phyloP scores from a whole-genome alignment of 1,140 invertebrate species.

The Drosophila biarmipes region DNA sequence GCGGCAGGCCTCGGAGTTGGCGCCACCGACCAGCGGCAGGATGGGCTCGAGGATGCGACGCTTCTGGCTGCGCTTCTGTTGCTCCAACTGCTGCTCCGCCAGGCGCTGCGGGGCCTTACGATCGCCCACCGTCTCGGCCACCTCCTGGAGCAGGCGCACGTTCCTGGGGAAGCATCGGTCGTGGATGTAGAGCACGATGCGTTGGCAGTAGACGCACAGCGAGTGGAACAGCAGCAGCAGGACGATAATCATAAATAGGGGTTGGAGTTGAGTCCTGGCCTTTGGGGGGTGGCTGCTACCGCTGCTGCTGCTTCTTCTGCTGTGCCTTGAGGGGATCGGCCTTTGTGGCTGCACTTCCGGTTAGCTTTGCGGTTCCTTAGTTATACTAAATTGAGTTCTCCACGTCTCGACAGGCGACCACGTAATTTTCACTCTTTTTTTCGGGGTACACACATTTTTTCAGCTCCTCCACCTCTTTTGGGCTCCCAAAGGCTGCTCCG shows the following conservation, averaged over 20 bases:
- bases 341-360: conserved; percentile 22
- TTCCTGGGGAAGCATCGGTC: conserved; percentile 83
- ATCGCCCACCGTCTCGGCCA: conserved; percentile 78
- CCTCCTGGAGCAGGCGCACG: conserved; percentile 75
- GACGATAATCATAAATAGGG: conserved; percentile 82
- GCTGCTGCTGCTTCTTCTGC: conserved; percentile 1
- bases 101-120: conserved; percentile 71
- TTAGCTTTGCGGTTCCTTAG: not conserved
- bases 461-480: conserved; percentile 35
- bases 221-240: conserved; percentile 83
- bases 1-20: conserved; percentile 70
- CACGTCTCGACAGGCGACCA: not conserved
- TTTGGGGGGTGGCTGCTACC: not conserved
- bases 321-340: conserved; percentile 1
- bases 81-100: conserved; percentile 64
- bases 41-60: conserved; percentile 64
- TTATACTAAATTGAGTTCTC: not conserved
- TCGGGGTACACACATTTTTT: conserved; percentile 44
- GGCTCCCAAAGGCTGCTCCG: conserved; percentile 36
- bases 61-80: conserved; percentile 62
- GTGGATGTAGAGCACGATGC: conserved; percentile 78
- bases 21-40: conserved; percentile 51
- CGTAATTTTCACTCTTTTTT: conserved; percentile 19
- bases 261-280: conserved; percentile 34
- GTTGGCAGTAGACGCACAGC: conserved; percentile 83